Conservation (phyloP, 2,888 invertebrate genomes). For the Epinotia nisella region DNA sequence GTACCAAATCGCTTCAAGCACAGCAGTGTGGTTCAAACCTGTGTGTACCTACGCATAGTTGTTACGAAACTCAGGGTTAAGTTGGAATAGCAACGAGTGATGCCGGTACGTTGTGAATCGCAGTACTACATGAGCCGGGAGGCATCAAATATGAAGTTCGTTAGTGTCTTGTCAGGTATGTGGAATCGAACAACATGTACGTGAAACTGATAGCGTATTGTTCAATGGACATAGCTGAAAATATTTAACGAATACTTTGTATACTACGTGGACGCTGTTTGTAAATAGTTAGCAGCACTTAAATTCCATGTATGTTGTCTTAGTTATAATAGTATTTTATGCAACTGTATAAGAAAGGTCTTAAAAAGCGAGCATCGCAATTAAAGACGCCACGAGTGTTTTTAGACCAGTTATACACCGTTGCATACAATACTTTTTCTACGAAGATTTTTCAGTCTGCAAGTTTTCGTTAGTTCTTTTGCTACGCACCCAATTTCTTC, state of each 20-base stretch:
- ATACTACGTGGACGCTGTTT: too few relatives aligned
- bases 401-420: too few relatives aligned
- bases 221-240: neutral
- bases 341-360: too few relatives aligned
- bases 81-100: neutral
- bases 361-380: too few relatives aligned
- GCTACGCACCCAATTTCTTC: too few relatives aligned
- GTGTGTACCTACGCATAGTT: neutral
- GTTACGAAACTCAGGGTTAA: neutral
- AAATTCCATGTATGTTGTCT: too few relatives aligned
- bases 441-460: too few relatives aligned
- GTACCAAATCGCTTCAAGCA: neutral
- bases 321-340: too few relatives aligned
- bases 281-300: too few relatives aligned
- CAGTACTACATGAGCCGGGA: conserved; percentile 7
- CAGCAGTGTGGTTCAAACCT: neutral
- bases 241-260: neutral
- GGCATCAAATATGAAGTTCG: conserved; percentile 11
- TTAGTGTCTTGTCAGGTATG: conserved; percentile 8
- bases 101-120: neutral
- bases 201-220: neutral
- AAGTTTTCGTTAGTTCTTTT: too few relatives aligned
- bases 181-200: neutral
- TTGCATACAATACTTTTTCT: too few relatives aligned
- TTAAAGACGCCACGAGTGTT: too few relatives aligned